phyloP scores from a whole-genome alignment of 2,797 vertebrate genomes.

The Jordanella pulchra region DNA sequence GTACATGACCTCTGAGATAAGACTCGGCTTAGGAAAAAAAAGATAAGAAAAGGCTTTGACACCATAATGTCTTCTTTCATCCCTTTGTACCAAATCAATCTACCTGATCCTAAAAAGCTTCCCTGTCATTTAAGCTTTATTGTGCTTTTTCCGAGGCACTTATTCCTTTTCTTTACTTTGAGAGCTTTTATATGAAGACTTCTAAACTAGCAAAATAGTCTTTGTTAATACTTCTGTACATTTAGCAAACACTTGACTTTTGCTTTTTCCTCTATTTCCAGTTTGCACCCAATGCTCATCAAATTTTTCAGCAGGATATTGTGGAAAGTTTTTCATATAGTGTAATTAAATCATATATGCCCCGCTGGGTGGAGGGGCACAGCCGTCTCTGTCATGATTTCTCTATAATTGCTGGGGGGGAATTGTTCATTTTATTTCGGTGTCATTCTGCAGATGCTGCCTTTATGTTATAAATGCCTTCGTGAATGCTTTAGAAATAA shows the following conservation, averaged over 20 bases:
- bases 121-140: slow-evolving; percentile 51
- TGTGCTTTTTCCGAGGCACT: slow-evolving; percentile 18
- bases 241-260: slow-evolving; percentile 17
- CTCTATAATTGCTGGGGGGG: slow-evolving; percentile 43
- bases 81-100: slow-evolving; percentile 34
- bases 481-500: slow-evolving; percentile 36
- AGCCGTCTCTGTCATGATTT: slow-evolving; percentile 16
- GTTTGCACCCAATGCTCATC: slow-evolving; percentile 21
- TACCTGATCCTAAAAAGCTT: slow-evolving; percentile 31
- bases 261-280: slow-evolving; percentile 18
- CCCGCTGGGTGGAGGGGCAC: slow-evolving; percentile 23
- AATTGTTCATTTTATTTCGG: slow-evolving; percentile 33
- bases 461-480: slow-evolving; percentile 41
- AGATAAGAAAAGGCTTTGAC: slow-evolving; percentile 28
- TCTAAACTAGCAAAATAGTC: slow-evolving; percentile 19
- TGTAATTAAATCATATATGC: slow-evolving; percentile 37
- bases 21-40: slow-evolving; percentile 4
- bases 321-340: slow-evolving; percentile 12
- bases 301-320: slow-evolving; percentile 31
- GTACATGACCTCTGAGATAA: slow-evolving; percentile 13
- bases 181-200: slow-evolving; percentile 22
- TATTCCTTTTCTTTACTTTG: slow-evolving; percentile 21
- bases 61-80: slow-evolving; percentile 60
- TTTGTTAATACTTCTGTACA: slow-evolving; percentile 12
- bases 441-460: slow-evolving; percentile 40